Percentiles rank a stretch among this genome's conserved stretches.
These are phyloP conservation scores for Phortica okadai DNA, from an alignment of 2,888 invertebrate species.

Conservation along the genomic window DNA sequence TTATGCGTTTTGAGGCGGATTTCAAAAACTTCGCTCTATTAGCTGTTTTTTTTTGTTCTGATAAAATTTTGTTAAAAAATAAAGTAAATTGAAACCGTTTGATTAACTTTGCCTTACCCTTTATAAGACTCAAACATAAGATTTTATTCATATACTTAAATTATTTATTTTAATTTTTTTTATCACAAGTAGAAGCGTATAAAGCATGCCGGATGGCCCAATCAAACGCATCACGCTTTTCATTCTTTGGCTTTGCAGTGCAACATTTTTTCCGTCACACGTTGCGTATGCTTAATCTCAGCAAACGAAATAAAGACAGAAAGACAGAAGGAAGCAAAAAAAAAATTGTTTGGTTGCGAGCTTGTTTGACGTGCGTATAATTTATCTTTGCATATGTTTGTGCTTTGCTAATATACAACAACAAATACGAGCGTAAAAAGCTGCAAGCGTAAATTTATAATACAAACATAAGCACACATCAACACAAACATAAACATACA, in stretches of 20 bases:
- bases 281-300: conserved; percentile 30
- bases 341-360: conserved; percentile 12
- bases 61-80: too few relatives aligned
- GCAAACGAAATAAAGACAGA: background rate
- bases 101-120: too few relatives aligned
- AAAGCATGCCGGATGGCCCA: too few relatives aligned
- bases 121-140: too few relatives aligned
- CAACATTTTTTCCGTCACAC: conserved; percentile 1
- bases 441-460: conserved; percentile 17
- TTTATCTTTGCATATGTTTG: conserved; percentile 26
- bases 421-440: conserved; percentile 19
- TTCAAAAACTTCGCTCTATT: too few relatives aligned
- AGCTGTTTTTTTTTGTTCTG: background rate
- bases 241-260: background rate
- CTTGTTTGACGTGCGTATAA: conserved; percentile 15
- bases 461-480: conserved; percentile 12
- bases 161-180: background rate
- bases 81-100: too few relatives aligned
- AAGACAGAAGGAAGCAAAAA: background rate
- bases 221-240: too few relatives aligned
- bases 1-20: too few relatives aligned
- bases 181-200: background rate
- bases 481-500: conserved; percentile 10
- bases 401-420: conserved; percentile 11
- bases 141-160: too few relatives aligned